Percentiles rank a stretch among this genome's conserved stretches.
These are phyloP conservation scores for Nomada hirtipes DNA, from an alignment of 2,888 invertebrate genomes.

Conservation along the genomic window DNA sequence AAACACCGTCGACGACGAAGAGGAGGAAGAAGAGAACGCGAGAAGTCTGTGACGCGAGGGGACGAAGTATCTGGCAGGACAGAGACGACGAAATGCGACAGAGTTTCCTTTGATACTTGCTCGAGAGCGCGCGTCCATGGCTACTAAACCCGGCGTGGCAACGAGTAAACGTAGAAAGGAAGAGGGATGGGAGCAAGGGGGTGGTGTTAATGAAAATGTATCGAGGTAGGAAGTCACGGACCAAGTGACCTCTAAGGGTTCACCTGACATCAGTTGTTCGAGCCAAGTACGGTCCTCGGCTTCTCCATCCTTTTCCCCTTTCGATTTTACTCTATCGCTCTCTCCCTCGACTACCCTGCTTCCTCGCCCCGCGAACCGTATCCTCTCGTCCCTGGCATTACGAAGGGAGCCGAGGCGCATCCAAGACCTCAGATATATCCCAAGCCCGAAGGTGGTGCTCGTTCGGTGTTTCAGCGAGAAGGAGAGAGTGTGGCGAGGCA, in stretches of 20 bases:
- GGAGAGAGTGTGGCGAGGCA: constrained; percentile 71
- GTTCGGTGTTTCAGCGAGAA: constrained; percentile 59
- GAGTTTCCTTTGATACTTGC: constrained; percentile 49
- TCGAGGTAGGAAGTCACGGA: constrained; percentile 72
- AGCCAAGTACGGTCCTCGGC: constrained; percentile 56
- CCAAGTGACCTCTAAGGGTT: constrained; percentile 63
- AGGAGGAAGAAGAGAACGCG: not conserved
- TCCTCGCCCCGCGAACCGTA: constrained; percentile 19
- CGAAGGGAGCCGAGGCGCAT: constrained; percentile 57
- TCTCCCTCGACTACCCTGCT: constrained; percentile 29
- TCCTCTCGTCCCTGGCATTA: constrained; percentile 60
- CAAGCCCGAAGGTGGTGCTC: constrained; percentile 65
- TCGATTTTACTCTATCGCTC: constrained; percentile 30
- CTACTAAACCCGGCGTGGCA: constrained; percentile 35
- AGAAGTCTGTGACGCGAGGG: not conserved
- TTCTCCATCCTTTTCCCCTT: constrained; percentile 38
- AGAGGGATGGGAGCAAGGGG: constrained; percentile 4
- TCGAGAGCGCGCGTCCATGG: constrained; percentile 31
- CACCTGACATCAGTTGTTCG: constrained; percentile 58
- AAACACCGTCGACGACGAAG: constrained; percentile 4
- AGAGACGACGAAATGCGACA: constrained; percentile 12
- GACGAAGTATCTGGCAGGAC: not conserved
- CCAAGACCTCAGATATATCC: constrained; percentile 68
- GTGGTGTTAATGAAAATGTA: constrained; percentile 77
- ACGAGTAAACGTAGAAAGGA: constrained; percentile 13